Conservation (phyloP, 30 jellyfish, hydroid and myxozoan genomes). For the Hydractinia symbiolongicarpus region DNA sequence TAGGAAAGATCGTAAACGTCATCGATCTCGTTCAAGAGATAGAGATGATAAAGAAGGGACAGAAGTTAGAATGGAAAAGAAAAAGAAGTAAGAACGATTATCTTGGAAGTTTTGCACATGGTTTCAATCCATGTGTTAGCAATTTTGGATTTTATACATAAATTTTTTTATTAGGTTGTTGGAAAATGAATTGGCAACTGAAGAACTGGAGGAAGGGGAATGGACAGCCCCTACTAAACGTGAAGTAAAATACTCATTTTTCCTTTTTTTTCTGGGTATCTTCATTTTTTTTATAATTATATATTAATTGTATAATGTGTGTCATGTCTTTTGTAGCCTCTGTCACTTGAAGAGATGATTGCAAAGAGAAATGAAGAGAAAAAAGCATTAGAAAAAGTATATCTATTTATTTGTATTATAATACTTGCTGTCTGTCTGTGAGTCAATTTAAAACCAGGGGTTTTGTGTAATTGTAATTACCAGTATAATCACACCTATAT, state of each 20-base stretch:
- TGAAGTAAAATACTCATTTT: background rate
- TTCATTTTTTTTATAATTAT: background rate
- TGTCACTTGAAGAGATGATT: conserved; percentile 73
- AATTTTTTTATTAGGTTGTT: background rate
- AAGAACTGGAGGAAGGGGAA: conserved; percentile 26
- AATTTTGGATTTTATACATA: background rate
- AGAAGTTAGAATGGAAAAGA: conserved; percentile 11
- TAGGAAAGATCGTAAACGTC: background rate
- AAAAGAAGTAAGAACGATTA: background rate
- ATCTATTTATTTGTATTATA: background rate
- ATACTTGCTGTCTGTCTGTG: background rate
- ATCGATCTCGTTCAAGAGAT: conserved; percentile 2
- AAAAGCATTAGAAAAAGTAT: conserved; percentile 76
- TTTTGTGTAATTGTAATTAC: too few relatives aligned
- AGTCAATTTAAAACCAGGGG: too few relatives aligned
- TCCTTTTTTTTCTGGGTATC: background rate
- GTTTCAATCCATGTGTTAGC: too few relatives aligned
- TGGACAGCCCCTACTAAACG: conserved; percentile 20
- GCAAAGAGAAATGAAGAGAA: conserved; percentile 82
- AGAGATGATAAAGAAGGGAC: conserved; percentile 19
- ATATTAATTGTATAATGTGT: background rate
- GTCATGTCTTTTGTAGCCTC: conserved; percentile 37
- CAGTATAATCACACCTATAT: too few relatives aligned
- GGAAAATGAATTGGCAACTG: conserved; percentile 25
- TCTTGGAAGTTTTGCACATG: too few relatives aligned